phyloP scores from a whole-genome alignment of 2,113 vertebrate genomes.

The Larimichthys polyactis region DNA sequence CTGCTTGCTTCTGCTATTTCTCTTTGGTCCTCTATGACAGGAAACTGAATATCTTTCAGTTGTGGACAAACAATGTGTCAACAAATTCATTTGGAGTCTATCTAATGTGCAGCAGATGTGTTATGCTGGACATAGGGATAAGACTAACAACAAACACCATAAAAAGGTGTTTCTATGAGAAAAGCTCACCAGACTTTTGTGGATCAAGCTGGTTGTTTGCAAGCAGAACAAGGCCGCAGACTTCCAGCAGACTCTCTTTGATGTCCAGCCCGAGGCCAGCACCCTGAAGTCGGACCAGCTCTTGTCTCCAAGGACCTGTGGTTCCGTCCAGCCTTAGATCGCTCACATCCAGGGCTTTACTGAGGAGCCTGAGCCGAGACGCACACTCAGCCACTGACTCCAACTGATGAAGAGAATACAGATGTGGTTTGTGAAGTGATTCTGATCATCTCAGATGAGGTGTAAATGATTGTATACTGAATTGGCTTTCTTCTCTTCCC shows the following conservation, averaged over 20 bases:
- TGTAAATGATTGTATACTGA: background rate
- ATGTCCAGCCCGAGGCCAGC: constrained; percentile 83
- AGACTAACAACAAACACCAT: background rate
- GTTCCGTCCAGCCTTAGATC: constrained; percentile 77
- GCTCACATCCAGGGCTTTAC: constrained; percentile 84
- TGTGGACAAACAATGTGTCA: background rate
- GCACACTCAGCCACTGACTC: constrained; percentile 88
- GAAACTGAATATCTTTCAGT: no score
- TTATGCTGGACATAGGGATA: background rate
- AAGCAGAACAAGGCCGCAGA: constrained; percentile 88
- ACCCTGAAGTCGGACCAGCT: constrained; percentile 85
- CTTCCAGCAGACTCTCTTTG: constrained; percentile 89
- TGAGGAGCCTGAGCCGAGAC: constrained; percentile 84
- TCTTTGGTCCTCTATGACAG: no score
- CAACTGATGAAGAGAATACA: constrained; percentile 79
- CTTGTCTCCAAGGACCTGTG: constrained; percentile 80
- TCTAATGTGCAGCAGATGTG: background rate
- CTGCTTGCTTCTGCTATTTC: no score
- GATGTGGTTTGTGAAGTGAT: background rate
- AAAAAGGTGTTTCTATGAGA: background rate
- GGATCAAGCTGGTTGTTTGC: constrained; percentile 90
- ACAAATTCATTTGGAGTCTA: background rate
- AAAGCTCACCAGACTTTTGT: constrained; percentile 84
- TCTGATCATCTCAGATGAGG: background rate
- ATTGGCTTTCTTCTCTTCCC: background rate